Conservation (phyloP, 2,797 vertebrate species). For the Mormyrus proboscirostris region DNA sequence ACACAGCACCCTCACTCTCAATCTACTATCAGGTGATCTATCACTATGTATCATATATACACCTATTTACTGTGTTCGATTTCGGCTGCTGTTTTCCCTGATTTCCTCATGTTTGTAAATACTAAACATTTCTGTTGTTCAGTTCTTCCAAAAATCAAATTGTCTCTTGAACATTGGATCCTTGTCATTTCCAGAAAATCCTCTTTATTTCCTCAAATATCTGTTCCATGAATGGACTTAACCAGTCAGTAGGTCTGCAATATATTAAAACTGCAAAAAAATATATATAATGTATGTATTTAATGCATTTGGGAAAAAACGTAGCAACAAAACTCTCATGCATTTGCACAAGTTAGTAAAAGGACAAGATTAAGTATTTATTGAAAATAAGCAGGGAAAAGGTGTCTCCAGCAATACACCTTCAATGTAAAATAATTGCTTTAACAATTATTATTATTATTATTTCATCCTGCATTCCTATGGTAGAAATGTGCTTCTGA, state of each 20-base stretch:
- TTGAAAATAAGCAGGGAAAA: constrained; percentile 63
- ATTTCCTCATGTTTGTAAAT: neutral
- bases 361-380: constrained; percentile 74
- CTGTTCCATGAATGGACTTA: constrained; percentile 30
- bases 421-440: constrained; percentile 62
- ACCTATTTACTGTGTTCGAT: neutral
- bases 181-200: constrained; percentile 7
- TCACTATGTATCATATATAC: neutral
- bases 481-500: constrained; percentile 54
- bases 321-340: constrained; percentile 59
- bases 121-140: neutral
- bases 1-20: neutral
- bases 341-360: constrained; percentile 71
- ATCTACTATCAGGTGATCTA: neutral
- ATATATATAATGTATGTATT: constrained; percentile 26
- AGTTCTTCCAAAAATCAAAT: neutral
- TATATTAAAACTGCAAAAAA: constrained; percentile 54
- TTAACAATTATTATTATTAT: constrained; percentile 45
- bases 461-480: constrained; percentile 57
- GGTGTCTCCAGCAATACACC: constrained; percentile 69
- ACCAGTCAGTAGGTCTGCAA: constrained; percentile 75
- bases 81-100: neutral
- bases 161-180: neutral
- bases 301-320: constrained; percentile 64
- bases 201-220: constrained; percentile 42